A percentile compares a stretch with the other conserved stretches of the same genome.
phyloP scores from a whole-genome alignment of 2,113 vertebrate species.

The Jacana jacana region DNA sequence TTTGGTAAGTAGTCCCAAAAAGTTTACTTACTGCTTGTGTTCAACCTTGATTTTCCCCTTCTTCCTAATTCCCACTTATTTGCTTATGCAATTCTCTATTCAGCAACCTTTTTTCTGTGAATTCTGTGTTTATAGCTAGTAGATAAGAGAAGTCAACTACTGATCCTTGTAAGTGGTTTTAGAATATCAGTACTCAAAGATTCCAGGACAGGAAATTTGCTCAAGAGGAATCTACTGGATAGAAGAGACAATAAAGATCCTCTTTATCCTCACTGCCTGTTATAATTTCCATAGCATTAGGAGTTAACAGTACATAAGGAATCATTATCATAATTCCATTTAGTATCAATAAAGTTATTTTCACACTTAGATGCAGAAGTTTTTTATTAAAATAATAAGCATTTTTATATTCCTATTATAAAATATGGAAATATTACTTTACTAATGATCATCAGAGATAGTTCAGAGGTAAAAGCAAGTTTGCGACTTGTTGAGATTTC shows the following conservation, averaged over 20 bases:
- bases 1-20: neutral
- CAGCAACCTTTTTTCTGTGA: neutral
- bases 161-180: neutral
- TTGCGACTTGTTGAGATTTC: neutral
- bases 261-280: neutral
- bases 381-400: neutral
- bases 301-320: neutral
- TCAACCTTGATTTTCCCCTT: neutral
- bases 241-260: neutral
- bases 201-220: neutral
- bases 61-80: neutral
- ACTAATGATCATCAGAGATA: neutral
- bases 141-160: neutral
- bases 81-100: neutral
- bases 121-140: neutral
- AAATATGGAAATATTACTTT: neutral
- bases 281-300: neutral
- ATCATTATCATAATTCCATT: neutral
- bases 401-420: neutral
- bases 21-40: neutral
- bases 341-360: neutral
- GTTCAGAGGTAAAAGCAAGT: neutral
- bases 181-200: neutral
- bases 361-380: neutral
- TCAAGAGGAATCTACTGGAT: neutral